phyloP scores from a whole-genome alignment of 2,888 invertebrate species.

The Sphaerophoria rueppellii region DNA sequence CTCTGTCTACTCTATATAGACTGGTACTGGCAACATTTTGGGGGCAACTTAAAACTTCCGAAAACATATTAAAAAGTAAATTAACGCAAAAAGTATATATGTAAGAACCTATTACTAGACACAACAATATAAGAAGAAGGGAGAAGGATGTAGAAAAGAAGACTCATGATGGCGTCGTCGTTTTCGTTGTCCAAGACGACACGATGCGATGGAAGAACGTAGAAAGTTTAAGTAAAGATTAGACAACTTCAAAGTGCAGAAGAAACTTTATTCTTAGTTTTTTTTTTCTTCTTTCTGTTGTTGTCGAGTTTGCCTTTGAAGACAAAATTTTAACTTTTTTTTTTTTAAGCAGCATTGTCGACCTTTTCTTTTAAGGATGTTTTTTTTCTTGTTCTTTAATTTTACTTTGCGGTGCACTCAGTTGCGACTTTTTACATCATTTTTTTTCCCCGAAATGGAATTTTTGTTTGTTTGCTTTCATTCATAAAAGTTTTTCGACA shows the following conservation, averaged over 20 bases:
- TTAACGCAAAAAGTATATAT: conserved; percentile 53
- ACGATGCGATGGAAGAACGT: conserved; percentile 17
- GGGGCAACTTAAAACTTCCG: conserved; percentile 61
- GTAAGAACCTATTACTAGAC: neutral
- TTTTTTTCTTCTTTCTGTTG: neutral
- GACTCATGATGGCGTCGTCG: conserved; percentile 19
- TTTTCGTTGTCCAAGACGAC: neutral
- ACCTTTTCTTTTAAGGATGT: conserved; percentile 9
- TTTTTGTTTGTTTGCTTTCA: conserved; percentile 9
- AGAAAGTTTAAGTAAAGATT: conserved; percentile 54
- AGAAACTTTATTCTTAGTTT: conserved; percentile 39
- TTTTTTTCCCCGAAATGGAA: conserved; percentile 29
- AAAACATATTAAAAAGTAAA: conserved; percentile 71
- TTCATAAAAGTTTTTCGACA: neutral
- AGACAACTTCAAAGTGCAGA: conserved; percentile 38
- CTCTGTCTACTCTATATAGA: neutral
- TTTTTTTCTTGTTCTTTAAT: conserved; percentile 15
- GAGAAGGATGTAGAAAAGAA: neutral
- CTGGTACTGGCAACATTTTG: conserved; percentile 43
- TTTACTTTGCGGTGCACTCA: conserved; percentile 44
- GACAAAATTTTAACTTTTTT: conserved; percentile 33
- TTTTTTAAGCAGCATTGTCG: conserved; percentile 40
- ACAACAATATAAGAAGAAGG: neutral
- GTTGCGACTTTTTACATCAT: conserved; percentile 41
- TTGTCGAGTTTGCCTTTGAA: conserved; percentile 7